Evolutionary conservation across 2,888 invertebrate species (phyloP), one percentile per base, ranked within the genome.

Genomic region (Epirrhoe alternata): DNA sequence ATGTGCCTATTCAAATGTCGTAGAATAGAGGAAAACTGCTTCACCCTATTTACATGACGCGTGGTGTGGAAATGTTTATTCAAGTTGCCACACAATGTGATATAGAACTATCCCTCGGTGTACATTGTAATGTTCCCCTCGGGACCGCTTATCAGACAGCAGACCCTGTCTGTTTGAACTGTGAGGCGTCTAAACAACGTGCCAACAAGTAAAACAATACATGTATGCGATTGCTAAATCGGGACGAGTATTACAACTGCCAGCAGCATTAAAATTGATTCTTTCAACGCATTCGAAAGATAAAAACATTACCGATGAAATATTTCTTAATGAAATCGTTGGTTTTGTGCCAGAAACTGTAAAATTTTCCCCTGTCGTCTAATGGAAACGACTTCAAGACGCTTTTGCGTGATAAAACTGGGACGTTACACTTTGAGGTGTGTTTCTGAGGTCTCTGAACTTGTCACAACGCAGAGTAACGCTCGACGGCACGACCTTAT

Each of bases 151-250:
- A 87, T 86, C 86, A 76, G 79, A 64, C 77, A 74, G 73, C 80
- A 84, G 76, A 79, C 84, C 76, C 71, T 77, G 78, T 79, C 77
- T 87, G 84, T 86, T 86, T 86, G 82, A 79, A 74, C 79, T 78
- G 78, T 79, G 79, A 80, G 81, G 78, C 80, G 75, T 77, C 77
- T 73, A 75, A 85, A 84, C 85, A 86, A 84, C 83, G 80, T 80
- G 74, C 65, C 77, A 75, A 80, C 77, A 77, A 72, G 79, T 80
- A 72, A 81, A 81, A 88, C 87, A 87, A 86, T 79, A 67, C 74
- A 68, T 66, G 62, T 69, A 74, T 70, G 68, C 73, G 76, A 77
- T 81, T 77, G 78, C 78, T 78, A 77, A 81, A 81, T 74, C 75
- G 74, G 77, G 77, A 78, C 74, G 72, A 71, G 69, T 74, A 74